Base-by-base conservation (phyloP, 2,797 vertebrate genomes). In the Cuniculus paca region DNA sequence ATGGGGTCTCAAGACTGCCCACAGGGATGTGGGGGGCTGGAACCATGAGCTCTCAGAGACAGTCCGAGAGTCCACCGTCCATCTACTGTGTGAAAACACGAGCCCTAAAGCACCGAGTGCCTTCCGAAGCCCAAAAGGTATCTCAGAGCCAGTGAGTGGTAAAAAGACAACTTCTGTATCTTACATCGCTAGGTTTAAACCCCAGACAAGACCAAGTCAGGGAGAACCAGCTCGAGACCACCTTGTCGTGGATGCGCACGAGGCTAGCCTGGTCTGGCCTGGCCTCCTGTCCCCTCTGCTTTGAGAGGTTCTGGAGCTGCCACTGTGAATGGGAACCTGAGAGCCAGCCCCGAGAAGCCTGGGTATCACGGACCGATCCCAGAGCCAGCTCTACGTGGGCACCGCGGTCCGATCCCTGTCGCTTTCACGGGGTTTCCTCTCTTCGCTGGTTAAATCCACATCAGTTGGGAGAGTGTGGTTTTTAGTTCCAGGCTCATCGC, bases 51-150 rank as follows among this genome's bases (percentile, higher is more conserved):
- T 34, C 8, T 16, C 34, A 36, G 60, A 58, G 48, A 22, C 36
- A 5, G 36, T 36, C 9, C 3, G 10, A 2, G 5, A 39, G 28
- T 17, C 20, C 1, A 1, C 11, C 0, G 3, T 22, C 58, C 56
- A 42, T 26, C 75, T 22, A 31, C 65, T 9, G 13, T 4, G 5
- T 20, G n/a, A 63, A 58, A 88, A 90, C 72, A 50, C 13, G 1
- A 42, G 50, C 31, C 79, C 16, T 65, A n/a, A 31, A 45, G 8
- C 50, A 7, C 34, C 3, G 0, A 9, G 24, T 39, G 4, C 56
- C 56, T 39, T 88, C 50, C 17, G 20, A 75, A 61, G 48, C 28
- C 77, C 9, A 48, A 36, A 28, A 10, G 48, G 8, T 68, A 78
- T 88, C 9, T 1, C 42, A 9, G n/a, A 95, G 36, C 65, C 31